These are phyloP conservation scores for Anolis carolinensis DNA, from an alignment of 2,113 vertebrate species.

Conservation along the genomic window DNA sequence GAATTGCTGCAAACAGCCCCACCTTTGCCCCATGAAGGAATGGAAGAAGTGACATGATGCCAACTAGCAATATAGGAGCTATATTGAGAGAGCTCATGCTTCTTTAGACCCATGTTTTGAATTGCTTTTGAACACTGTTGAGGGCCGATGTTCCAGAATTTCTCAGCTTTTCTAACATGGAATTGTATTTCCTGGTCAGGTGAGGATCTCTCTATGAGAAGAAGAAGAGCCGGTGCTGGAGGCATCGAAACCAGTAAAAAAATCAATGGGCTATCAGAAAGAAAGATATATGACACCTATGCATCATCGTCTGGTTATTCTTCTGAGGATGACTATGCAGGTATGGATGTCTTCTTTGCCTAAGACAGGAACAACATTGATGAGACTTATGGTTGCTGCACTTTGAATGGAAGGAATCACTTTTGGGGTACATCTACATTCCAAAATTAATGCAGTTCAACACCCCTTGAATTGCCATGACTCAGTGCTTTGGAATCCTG, in stretches of 20 bases:
- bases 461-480: too few relatives aligned
- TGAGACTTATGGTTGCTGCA: too few relatives aligned
- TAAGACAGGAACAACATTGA: neutral
- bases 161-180: slow-evolving; percentile 5
- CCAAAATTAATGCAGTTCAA: too few relatives aligned
- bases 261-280: slow-evolving; percentile 68
- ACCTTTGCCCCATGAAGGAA: too few relatives aligned
- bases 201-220: slow-evolving; percentile 63
- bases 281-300: slow-evolving; percentile 72
- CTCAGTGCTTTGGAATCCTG: too few relatives aligned
- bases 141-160: neutral
- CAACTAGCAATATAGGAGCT: too few relatives aligned
- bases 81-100: too few relatives aligned
- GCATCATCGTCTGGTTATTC: slow-evolving; percentile 86
- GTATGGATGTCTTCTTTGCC: slow-evolving; percentile 48
- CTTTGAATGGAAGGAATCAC: too few relatives aligned
- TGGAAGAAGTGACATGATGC: too few relatives aligned
- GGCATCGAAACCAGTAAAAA: slow-evolving; percentile 66
- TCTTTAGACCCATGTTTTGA: neutral
- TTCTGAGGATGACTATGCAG: slow-evolving; percentile 76
- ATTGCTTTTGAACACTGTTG: neutral
- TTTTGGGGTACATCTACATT: too few relatives aligned
- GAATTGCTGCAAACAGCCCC: too few relatives aligned
- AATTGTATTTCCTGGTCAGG: slow-evolving; percentile 46
- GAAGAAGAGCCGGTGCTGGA: slow-evolving; percentile 63